Percentiles rank a stretch among this genome's conserved stretches.
phyloP scores from a whole-genome alignment of 2,888 invertebrate genomes.

The Eupithecia inturbata region DNA sequence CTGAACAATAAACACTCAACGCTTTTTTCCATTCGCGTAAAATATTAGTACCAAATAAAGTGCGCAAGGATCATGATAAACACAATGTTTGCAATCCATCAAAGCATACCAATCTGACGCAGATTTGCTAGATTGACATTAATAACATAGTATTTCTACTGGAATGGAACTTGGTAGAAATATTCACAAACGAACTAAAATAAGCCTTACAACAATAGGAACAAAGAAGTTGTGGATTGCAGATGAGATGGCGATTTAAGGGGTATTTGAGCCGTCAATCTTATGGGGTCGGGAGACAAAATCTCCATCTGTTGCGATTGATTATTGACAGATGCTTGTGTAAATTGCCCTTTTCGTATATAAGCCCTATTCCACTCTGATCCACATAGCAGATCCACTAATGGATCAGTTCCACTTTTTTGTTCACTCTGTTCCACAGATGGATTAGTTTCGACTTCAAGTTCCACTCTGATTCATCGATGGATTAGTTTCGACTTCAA shows the following conservation, averaged over 20 bases:
- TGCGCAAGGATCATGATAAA: constrained; percentile 14
- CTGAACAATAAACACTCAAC: neutral
- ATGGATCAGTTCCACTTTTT: no score
- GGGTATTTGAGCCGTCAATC: constrained; percentile 64
- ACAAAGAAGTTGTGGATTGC: constrained; percentile 39
- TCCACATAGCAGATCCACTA: no score
- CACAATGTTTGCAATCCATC: constrained; percentile 42
- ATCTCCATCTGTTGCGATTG: constrained; percentile 48
- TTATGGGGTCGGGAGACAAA: constrained; percentile 53
- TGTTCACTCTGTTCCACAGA: no score
- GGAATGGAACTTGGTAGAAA: constrained; percentile 41
- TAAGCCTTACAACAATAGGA: constrained; percentile 32
- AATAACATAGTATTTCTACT: constrained; percentile 52
- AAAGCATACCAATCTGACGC: constrained; percentile 50
- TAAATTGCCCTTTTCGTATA: constrained; percentile 44
- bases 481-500: no score
- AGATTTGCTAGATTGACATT: constrained; percentile 52
- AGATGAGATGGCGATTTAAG: constrained; percentile 45
- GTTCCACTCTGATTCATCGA: no score
- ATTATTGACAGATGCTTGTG: constrained; percentile 46
- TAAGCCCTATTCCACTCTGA: no score
- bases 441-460: no score
- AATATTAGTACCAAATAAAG: neutral
- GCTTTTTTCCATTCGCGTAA: neutral
- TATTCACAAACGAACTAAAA: constrained; percentile 32